Base-by-base conservation (phyloP, 2,113 vertebrate species). In the Candoia aspera region DNA sequence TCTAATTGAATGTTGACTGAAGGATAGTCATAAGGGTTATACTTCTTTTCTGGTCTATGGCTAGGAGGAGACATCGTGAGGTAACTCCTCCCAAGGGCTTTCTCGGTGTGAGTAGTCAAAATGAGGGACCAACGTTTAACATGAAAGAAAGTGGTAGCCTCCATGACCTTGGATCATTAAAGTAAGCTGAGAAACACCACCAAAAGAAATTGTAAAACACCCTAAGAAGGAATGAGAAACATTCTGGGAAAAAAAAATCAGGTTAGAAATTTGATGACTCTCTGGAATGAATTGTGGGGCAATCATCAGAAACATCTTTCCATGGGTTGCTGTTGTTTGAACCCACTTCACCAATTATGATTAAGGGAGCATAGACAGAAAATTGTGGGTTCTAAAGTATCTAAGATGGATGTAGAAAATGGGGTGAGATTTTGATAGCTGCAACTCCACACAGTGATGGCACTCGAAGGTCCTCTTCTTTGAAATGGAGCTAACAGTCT, bases 381-480 rank as follows among this genome's bases (percentile, higher is more conserved):
- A 86, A 87, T 6, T n/a, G 23, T 33, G 21, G 53, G 12, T n/a
- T 54, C 29, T 54, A 33, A 54, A 8, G 23, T 64, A 11, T 26
- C 49, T 57, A 87, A 33, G n/a, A 57, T 42, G 33, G 21, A 33
- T 73, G 37, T 6, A 58, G 60, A 73, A 87, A 57, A 79, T 37
- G 46, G 19, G 37, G n/a, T 37, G 57, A 49, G 33, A 53, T 57
- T 58, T 37, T 29, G 26, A 3, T 33, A 49, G 10, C 79, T 15
- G 4, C 58, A 59, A 55, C 13, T 33, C 2, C 24, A 10, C 8
- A 0, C 5, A 42, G 8, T 42, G 57, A 8, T 24, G 0, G 37
- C 84, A 64, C 93, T 91, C 87, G 90, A 85, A n/a, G 90, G 91
- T 90, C 92, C 90, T 89, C 86, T 57, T 11, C 1, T 93, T 89